phyloP scores from a whole-genome alignment of 2,113 vertebrate genomes.

The Nyctereutes procyonoides region DNA sequence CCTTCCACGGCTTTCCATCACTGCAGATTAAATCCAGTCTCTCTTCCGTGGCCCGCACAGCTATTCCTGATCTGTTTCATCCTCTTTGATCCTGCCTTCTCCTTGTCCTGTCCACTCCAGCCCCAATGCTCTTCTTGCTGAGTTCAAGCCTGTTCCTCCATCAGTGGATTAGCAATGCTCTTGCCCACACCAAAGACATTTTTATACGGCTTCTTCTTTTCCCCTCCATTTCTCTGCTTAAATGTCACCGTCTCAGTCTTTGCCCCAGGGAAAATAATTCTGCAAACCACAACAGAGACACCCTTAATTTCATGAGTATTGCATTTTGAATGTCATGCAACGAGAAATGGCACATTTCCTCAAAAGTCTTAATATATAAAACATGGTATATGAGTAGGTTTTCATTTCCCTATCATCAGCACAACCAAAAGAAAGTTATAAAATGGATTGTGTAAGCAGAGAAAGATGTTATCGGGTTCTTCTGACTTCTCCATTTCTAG shows the following conservation, averaged over 20 bases:
- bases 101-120: background rate
- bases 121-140: background rate
- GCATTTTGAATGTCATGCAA: background rate
- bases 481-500: background rate
- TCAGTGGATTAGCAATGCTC: background rate
- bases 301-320: no score
- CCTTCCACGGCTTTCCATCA: background rate
- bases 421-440: background rate
- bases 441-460: background rate
- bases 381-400: background rate
- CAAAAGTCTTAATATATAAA: background rate
- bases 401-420: background rate
- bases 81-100: background rate
- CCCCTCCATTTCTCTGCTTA: background rate
- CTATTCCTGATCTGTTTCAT: no score
- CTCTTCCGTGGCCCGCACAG: background rate
- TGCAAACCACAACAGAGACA: no score
- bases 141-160: background rate
- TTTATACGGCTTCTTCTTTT: background rate
- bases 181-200: background rate
- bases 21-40: rapidly evolving
- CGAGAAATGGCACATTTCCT: background rate
- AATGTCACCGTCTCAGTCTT: background rate
- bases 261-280: background rate
- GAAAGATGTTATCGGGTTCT: background rate